Percentiles rank a stretch among this genome's conserved stretches.
phyloP scores from a whole-genome alignment of 2,113 vertebrate species.

The Oreochromis aureus region DNA sequence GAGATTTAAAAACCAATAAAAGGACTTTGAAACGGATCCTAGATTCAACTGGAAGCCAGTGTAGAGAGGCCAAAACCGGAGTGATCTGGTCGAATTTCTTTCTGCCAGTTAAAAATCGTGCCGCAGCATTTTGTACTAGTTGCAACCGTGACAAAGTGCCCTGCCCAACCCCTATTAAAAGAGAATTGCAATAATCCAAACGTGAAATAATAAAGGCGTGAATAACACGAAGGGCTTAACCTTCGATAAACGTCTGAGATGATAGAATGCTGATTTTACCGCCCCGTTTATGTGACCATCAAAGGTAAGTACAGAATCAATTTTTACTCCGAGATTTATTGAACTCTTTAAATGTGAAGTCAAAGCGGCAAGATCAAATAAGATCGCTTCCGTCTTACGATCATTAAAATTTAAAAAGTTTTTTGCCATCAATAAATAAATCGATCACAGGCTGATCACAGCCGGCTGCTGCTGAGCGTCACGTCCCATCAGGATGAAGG shows the following conservation, averaged over 20 bases:
- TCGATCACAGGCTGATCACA: background rate
- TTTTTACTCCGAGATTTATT: background rate
- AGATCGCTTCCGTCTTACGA: background rate
- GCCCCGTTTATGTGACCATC: background rate
- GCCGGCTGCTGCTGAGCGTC: background rate
- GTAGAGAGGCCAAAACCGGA: background rate
- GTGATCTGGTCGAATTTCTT: background rate
- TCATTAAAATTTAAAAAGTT: background rate
- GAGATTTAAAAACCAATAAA: background rate
- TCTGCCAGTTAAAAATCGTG: rapidly evolving
- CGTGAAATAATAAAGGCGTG: background rate
- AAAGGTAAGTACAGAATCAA: background rate
- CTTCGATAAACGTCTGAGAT: background rate
- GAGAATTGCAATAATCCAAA: background rate
- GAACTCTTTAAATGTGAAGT: background rate
- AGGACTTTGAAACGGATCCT: background rate
- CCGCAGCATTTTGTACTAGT: background rate
- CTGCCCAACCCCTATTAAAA: background rate
- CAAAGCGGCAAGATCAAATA: background rate
- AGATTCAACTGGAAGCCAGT: rapidly evolving
- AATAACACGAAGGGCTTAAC: background rate
- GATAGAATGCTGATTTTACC: background rate
- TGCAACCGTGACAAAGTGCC: background rate
- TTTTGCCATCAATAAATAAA: background rate
- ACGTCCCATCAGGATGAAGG: background rate